Conservation (phyloP, 2,113 vertebrate species). For the Nothoprocta perdicaria region DNA sequence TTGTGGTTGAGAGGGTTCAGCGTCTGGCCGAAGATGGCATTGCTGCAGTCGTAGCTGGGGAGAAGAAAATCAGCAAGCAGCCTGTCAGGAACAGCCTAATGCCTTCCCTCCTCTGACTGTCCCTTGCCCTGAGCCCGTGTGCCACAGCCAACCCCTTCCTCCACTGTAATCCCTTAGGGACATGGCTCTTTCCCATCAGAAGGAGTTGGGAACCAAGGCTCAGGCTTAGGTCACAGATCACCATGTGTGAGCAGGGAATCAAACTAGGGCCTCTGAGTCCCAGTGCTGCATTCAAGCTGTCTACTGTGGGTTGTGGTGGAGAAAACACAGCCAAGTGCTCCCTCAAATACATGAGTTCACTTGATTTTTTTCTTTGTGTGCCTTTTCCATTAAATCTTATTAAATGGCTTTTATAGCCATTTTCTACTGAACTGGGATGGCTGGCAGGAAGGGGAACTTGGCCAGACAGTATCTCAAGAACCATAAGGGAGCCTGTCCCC, state of each 20-base stretch:
- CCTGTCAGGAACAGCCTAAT: background rate
- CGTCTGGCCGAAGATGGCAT: conserved; percentile 71
- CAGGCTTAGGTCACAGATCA: background rate
- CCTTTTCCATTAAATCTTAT: background rate
- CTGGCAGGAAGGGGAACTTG: background rate
- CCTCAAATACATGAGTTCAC: background rate
- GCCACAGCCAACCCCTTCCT: background rate
- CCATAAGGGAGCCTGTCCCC: background rate
- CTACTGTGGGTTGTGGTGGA: background rate
- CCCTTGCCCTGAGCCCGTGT: background rate
- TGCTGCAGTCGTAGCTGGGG: conserved; percentile 79
- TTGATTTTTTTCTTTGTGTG: background rate
- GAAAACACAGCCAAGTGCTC: background rate
- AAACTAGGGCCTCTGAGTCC: background rate
- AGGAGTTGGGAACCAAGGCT: background rate
- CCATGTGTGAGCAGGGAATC: background rate
- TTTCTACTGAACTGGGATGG: background rate
- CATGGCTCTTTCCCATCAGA: accelerated
- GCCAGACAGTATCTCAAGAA: background rate
- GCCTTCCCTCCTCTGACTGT: background rate
- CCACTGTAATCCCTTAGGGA: accelerated
- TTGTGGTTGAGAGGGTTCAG: conserved; percentile 52
- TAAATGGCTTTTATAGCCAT: background rate
- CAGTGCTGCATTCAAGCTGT: background rate
- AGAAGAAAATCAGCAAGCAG: background rate